Base-by-base conservation (phyloP, 2,888 invertebrate species). In the Cistogaster globosa region DNA sequence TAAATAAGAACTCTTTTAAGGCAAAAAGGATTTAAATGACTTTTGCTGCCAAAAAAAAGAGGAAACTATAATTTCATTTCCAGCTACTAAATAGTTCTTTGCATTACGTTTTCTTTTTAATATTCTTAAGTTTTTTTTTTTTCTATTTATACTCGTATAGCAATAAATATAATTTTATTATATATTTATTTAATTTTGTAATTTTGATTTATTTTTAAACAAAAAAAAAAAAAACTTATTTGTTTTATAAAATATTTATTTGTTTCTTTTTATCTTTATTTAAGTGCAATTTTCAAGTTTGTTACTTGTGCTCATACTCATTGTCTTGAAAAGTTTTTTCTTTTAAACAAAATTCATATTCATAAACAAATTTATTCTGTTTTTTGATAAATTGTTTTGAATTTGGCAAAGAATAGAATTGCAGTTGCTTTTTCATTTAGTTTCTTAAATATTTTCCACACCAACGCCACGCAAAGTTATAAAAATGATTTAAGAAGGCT, bases 141-240 rank as follows among this genome's bases (percentile, higher is more conserved):
- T 36, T 42, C 42, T 38, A 20, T 51, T 53, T 42, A 42, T 75
- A 6, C n/a, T n/a, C n/a, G n/a, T n/a, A n/a, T 69, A 71, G 82
- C 82, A 75, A 85, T 79, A 79, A 84, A 79, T 78, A 79, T 79
- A 81, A 74, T 81, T 84, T 79, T 79, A 69, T 84, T 84, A 84
- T 85, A 82, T 82, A 83, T 86, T 84, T 83, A 65, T 75, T 81
- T 86, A 80, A 84, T 78, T 80, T 81, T 84, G 80, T 63, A 86
- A n/a, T n/a, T n/a, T n/a, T n/a, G n/a, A n/a, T n/a, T n/a, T n/a
- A n/a, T n/a, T n/a, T n/a, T n/a, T n/a, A n/a, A n/a, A n/a, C n/a
- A n/a, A n/a, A n/a, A n/a, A n/a, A n/a, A n/a, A n/a, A n/a, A n/a
- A n/a, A n/a, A 57, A 65, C 57, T 69, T 74, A 77, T 68, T 69